phyloP scores from a whole-genome alignment of 2,888 invertebrate genomes.

The Pecten maximus region DNA sequence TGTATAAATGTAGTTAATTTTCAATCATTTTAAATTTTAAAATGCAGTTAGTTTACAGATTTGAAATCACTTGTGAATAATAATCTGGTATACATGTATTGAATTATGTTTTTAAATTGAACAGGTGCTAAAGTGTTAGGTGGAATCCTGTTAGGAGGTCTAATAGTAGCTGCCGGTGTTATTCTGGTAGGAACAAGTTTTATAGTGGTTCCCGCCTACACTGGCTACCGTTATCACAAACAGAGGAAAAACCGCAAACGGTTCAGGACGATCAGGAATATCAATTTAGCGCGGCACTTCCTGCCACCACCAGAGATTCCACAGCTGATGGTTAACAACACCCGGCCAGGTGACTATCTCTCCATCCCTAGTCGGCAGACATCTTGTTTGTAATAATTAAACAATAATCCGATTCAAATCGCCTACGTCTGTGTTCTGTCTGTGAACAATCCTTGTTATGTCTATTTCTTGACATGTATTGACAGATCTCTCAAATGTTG shows the following conservation, averaged over 20 bases:
- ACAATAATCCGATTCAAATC: no score
- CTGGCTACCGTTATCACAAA: conserved; percentile 70
- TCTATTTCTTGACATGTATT: no score
- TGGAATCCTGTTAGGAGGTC: conserved; percentile 73
- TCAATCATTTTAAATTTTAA: no score
- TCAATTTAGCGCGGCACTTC: background rate
- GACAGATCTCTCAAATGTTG: no score
- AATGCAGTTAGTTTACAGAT: no score
- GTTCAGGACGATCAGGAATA: conserved; percentile 12
- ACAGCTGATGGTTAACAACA: background rate
- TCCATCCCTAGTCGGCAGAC: no score
- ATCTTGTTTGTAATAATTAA: no score
- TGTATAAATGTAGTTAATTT: no score
- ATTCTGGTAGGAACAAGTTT: conserved; percentile 78
- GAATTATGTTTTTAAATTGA: conserved; percentile 44
- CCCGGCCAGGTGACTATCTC: background rate
- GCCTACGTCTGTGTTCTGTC: no score
- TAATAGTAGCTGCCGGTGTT: conserved; percentile 80
- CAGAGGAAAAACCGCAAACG: conserved; percentile 54
- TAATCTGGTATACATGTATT: no score
- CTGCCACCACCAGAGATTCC: background rate
- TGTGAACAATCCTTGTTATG: no score
- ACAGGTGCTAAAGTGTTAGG: conserved; percentile 79
- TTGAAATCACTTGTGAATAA: no score
- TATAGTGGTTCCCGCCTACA: conserved; percentile 79